A percentile compares a stretch with the other conserved stretches of the same genome.
Conservation (phyloP, 1,140 invertebrate species). For the Bombus terrestris region DNA sequence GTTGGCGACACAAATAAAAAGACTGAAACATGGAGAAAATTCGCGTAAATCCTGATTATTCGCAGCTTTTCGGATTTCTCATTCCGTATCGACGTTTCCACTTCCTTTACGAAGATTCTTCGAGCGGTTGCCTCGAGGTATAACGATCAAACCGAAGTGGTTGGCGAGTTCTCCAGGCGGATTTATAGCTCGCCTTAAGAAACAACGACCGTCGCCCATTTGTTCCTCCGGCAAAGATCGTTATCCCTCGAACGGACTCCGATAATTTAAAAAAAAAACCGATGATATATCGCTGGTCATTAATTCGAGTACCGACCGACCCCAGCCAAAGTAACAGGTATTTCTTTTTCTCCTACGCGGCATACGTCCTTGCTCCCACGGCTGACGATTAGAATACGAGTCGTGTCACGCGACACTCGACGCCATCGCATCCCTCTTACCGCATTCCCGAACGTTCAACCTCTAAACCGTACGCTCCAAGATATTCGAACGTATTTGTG, state of each 20-base stretch:
- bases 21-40: neutral
- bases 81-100: neutral
- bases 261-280: conserved; percentile 23
- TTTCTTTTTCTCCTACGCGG: conserved; percentile 44
- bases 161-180: neutral
- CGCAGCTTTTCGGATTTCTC: neutral
- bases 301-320: conserved; percentile 43
- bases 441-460: no score
- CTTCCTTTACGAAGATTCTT: no score
- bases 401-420: conserved; percentile 52
- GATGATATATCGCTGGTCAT: conserved; percentile 43
- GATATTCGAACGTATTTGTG: no score
- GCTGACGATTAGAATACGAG: conserved; percentile 56
- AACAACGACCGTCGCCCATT: conserved; percentile 27
- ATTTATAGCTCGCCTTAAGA: conserved; percentile 23
- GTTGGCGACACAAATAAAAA: neutral
- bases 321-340: conserved; percentile 39
- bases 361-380: conserved; percentile 51
- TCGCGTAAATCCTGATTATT: neutral
- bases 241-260: conserved; percentile 17
- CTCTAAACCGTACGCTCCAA: no score
- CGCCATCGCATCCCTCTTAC: conserved; percentile 25
- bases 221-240: conserved; percentile 6
- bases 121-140: neutral
- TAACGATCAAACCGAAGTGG: neutral